Evolutionary conservation across 2,797 vertebrate species (phyloP), one percentile per base, ranked within the genome.

Genomic region (Coilia nasus): DNA sequence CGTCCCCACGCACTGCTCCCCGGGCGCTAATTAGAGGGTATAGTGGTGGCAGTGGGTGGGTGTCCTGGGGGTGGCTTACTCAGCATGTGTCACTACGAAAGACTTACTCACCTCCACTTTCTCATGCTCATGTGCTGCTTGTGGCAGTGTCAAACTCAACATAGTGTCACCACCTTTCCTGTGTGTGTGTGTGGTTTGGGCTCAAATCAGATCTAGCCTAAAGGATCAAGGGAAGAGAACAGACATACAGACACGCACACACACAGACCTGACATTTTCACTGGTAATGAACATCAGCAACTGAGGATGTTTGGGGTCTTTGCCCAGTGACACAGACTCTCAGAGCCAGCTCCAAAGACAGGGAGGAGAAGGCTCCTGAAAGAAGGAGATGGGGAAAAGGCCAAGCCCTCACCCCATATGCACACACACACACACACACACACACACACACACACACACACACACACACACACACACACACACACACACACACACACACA

Each of bases 271-370:
- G 86, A 88, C 88, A 90, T 89, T 90, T 90, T 89, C 82, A 84
- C 85, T 62, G 88, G 89, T 88, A 86, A 85, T 86, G 83, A 86
- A 90, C 88, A 88, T 90, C 89, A 87, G 86, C 67, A 88, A 86
- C 47, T 23, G 19, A 21, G 81, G 41, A 57, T 82, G 81, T 88
- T 62, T 75, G 60, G 64, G 28, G 64, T 41, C 21, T 56, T 35
- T 44, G 28, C 59, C 80, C 31, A 6, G 25, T 67, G 44, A 19
- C 85, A 59, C 50, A 23, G 83, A 41, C 35, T 81, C 47, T 80
- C 75, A 84, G 83, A 87, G 86, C 81, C 82, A 85, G 86, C 57
- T 85, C 84, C 78, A 56, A 81, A 31, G 44, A 56, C 82, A 75
- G 14, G 67, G 3, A 6, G 67, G 31, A 35, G 31, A 75, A 75